These are phyloP conservation scores for Lanistes nyassanus DNA, from an alignment of 1,140 invertebrate genomes.

Conservation along the genomic window DNA sequence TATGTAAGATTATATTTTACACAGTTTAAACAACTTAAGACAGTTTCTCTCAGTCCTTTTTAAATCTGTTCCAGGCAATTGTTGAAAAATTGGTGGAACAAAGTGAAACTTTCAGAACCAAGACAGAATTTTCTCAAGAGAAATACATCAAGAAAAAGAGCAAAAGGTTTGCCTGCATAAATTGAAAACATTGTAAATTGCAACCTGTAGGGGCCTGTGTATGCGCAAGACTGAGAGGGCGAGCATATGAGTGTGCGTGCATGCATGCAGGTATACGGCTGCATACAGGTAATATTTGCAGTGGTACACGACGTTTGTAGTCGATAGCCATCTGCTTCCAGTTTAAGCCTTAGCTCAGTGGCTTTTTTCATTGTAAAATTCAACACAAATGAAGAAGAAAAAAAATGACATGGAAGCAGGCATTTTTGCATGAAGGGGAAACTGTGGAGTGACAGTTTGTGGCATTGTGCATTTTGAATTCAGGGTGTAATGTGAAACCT, in stretches of 20 bases:
- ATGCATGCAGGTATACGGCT: not conserved
- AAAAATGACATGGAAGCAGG: too few species aligned
- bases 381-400: too few species aligned
- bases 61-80: constrained; percentile 74
- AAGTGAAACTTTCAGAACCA: constrained; percentile 82
- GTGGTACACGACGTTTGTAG: too few species aligned
- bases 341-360: too few species aligned
- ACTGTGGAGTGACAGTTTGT: too few species aligned
- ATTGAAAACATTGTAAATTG: not conserved
- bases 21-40: too few species aligned
- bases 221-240: not conserved
- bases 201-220: not conserved
- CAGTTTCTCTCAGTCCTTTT: too few species aligned
- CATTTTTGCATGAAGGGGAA: too few species aligned
- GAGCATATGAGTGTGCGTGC: not conserved
- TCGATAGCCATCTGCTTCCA: too few species aligned
- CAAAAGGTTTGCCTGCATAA: constrained; percentile 79
- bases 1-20: not conserved
- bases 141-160: constrained; percentile 96
- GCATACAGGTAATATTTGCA: not conserved
- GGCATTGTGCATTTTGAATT: too few species aligned
- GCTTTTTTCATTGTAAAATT: too few species aligned
- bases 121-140: constrained; percentile 92
- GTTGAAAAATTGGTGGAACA: constrained; percentile 88
- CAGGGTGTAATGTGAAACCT: too few species aligned